Evolutionary conservation across 2,888 invertebrate genomes (phyloP).

Genomic region (Anarsia innoxiella): DNA sequence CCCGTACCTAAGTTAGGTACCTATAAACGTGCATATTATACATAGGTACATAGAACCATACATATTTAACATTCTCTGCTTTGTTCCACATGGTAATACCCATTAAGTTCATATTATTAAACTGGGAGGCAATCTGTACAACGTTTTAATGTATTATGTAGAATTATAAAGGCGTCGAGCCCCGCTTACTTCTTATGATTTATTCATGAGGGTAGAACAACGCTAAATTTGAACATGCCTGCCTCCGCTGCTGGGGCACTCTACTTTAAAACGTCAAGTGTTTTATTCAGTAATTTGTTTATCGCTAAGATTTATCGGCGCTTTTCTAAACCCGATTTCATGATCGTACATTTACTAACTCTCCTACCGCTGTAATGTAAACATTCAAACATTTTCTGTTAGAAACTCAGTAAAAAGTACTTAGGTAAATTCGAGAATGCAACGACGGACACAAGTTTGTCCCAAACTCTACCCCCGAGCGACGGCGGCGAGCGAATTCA

Average conservation of each 20-base stretch:
- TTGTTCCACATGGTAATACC: conserved; percentile 46
- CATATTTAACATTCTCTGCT: conserved; percentile 11
- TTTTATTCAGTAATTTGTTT: conserved; percentile 61
- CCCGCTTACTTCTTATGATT: conserved; percentile 71
- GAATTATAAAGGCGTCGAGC: conserved; percentile 70
- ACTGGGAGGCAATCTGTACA: conserved; percentile 70
- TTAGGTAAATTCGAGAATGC: conserved; percentile 21
- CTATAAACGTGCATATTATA: neutral
- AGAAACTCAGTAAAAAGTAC: no score
- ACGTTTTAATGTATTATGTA: conserved; percentile 74
- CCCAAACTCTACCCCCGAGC: conserved; percentile 23
- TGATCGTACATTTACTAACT: conserved; percentile 2
- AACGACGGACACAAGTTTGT: conserved; percentile 36
- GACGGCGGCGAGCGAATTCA: conserved; percentile 45
- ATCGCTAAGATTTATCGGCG: conserved; percentile 32
- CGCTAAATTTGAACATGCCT: conserved; percentile 66
- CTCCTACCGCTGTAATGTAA: no score
- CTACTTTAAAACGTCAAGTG: conserved; percentile 53
- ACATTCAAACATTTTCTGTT: no score
- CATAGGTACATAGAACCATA: neutral
- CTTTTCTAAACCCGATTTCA: conserved; percentile 5
- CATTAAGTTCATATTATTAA: conserved; percentile 68
- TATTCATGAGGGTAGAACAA: conserved; percentile 67
- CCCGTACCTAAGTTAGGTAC: neutral
- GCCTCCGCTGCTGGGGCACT: conserved; percentile 38